Percentiles rank a stretch among this genome's conserved stretches.
phyloP scores from a whole-genome alignment of 2,113 vertebrate species.

The Plecturocebus donacophilus region DNA sequence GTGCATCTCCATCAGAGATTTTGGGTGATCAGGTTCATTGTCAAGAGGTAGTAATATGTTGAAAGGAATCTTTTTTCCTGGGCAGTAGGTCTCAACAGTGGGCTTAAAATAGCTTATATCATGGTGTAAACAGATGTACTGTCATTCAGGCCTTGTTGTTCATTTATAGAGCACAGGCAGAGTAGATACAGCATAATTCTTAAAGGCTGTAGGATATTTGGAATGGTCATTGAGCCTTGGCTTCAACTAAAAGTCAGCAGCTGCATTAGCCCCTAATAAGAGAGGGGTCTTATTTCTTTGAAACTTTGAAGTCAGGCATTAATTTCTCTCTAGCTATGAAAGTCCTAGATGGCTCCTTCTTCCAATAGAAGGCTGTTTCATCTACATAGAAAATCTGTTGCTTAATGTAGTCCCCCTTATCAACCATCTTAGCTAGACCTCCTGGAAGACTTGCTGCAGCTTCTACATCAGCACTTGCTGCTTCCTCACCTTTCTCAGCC shows the following conservation, averaged over 20 bases:
- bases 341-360: background rate
- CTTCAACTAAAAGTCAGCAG: background rate
- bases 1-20: background rate
- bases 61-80: background rate
- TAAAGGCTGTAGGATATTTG: background rate
- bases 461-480: too few species aligned
- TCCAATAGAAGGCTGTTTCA: background rate
- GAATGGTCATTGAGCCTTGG: background rate
- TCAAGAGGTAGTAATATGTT: background rate
- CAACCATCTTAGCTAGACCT: too few species aligned
- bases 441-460: too few species aligned
- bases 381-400: background rate
- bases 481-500: too few species aligned
- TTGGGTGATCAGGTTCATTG: background rate
- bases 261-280: background rate
- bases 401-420: too few species aligned
- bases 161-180: background rate
- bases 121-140: background rate
- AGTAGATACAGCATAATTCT: background rate
- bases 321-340: background rate
- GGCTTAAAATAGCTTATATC: background rate
- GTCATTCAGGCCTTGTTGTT: background rate
- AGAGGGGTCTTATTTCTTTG: background rate
- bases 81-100: background rate
- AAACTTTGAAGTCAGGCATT: background rate